phyloP scores from a whole-genome alignment of 2,888 invertebrate genomes.

The Nemotelus nigrinus region DNA sequence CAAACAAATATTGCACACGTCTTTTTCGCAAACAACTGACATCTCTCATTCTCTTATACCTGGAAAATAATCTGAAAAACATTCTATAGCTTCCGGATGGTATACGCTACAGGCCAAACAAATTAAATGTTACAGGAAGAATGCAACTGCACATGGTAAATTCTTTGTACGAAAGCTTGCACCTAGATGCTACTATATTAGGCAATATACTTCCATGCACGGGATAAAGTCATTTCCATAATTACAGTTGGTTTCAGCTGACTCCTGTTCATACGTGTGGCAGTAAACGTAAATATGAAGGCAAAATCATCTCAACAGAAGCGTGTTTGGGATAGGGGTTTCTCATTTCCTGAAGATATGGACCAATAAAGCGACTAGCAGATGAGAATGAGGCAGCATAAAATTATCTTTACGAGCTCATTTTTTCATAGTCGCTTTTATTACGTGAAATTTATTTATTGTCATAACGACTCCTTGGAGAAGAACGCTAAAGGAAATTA shows the following conservation, averaged over 20 bases:
- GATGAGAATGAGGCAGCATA: constrained; percentile 31
- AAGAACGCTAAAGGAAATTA: constrained; percentile 30
- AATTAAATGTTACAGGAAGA: no score
- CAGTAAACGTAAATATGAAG: not conserved
- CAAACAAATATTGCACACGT: no score
- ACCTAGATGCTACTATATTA: no score
- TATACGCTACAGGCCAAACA: no score
- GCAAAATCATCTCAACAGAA: constrained; percentile 7
- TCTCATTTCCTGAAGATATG: constrained; percentile 37
- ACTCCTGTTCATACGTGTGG: not conserved
- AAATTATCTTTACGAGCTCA: constrained; percentile 41
- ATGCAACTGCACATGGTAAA: no score
- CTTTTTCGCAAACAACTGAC: no score
- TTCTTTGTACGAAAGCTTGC: no score
- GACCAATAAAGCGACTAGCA: constrained; percentile 35
- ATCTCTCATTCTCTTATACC: no score
- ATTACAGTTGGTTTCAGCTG: constrained; percentile 3
- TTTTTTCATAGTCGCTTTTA: constrained; percentile 36
- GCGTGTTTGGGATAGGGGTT: not conserved
- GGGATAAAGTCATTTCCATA: constrained; percentile 26
- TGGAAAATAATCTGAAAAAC: no score
- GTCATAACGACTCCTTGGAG: constrained; percentile 38
- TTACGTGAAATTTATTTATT: constrained; percentile 45
- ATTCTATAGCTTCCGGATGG: no score
- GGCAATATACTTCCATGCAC: constrained; percentile 7